Conservation (phyloP, 2,113 vertebrate genomes). For the Sinocyclocheilus maitianheensis region DNA sequence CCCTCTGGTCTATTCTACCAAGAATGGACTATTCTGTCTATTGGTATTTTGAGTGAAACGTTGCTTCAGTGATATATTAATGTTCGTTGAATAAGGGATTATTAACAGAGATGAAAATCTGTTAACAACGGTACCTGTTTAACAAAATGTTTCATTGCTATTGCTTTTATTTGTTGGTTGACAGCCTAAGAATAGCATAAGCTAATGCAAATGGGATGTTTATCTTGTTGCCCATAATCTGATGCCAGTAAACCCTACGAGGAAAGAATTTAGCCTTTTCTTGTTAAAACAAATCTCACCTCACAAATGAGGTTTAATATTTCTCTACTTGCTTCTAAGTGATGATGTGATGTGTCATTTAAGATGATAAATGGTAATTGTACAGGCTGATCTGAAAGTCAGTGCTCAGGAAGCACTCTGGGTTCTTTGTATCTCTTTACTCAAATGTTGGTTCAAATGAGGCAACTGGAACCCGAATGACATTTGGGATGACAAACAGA, state of each 20-base stretch:
- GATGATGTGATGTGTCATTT: conserved; percentile 1
- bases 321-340: neutral
- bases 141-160: neutral
- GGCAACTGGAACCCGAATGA: conserved; percentile 59
- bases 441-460: conserved; percentile 62
- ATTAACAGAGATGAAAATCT: neutral
- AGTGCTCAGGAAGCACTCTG: conserved; percentile 61
- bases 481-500: conserved; percentile 70
- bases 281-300: neutral
- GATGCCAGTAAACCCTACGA: neutral
- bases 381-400: neutral
- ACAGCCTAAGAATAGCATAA: neutral
- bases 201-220: neutral
- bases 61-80: neutral
- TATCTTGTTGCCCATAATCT: neutral
- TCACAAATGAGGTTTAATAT: neutral
- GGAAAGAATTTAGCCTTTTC: neutral
- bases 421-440: conserved; percentile 63
- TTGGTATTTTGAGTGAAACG: neutral
- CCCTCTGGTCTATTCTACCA: conserved; percentile 47
- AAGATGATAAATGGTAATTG: neutral
- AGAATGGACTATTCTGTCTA: conserved; percentile 59
- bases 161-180: neutral
- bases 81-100: neutral
- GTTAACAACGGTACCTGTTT: neutral